These are phyloP conservation scores for Agonopterix heracliana DNA, from an alignment of 2,888 invertebrate genomes.

Conservation along the genomic window DNA sequence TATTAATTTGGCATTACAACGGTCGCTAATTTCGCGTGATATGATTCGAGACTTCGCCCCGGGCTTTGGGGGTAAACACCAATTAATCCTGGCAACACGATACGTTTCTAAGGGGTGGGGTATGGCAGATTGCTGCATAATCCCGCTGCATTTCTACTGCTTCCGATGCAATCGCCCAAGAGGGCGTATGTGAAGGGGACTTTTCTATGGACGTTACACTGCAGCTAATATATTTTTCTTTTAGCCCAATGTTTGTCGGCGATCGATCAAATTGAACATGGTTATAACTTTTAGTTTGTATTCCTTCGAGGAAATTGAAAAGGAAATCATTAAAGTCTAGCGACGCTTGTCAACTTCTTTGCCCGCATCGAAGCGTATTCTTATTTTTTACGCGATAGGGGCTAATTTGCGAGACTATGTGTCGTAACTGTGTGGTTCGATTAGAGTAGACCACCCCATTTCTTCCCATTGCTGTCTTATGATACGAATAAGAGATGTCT, in stretches of 20 bases:
- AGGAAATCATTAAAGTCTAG: too few species aligned
- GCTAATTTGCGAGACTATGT: too few species aligned
- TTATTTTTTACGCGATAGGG: too few species aligned
- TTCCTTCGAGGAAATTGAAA: neutral
- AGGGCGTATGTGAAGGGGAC: conserved; percentile 40
- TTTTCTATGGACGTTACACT: conserved; percentile 36
- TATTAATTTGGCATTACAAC: conserved; percentile 64
- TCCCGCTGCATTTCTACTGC: conserved; percentile 68
- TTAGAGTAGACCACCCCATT: too few species aligned
- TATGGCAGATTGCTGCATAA: conserved; percentile 61
- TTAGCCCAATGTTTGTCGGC: conserved; percentile 42
- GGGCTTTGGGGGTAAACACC: conserved; percentile 58
- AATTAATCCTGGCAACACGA: conserved; percentile 73
- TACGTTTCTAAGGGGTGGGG: conserved; percentile 39
- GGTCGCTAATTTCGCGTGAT: conserved; percentile 62
- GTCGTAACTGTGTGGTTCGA: too few species aligned
- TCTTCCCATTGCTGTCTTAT: too few species aligned
- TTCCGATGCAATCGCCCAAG: conserved; percentile 52
- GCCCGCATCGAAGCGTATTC: too few species aligned
- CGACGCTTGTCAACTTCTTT: too few species aligned
- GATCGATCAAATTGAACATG: conserved; percentile 33
- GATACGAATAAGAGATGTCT: too few species aligned
- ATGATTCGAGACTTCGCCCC: conserved; percentile 54
- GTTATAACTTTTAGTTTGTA: conserved; percentile 1
- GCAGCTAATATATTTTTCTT: conserved; percentile 53